Percentiles rank a stretch among this genome's conserved stretches.
These are phyloP conservation scores for Allacma fusca DNA, from an alignment of 2,888 invertebrate genomes.

Conservation along the genomic window DNA sequence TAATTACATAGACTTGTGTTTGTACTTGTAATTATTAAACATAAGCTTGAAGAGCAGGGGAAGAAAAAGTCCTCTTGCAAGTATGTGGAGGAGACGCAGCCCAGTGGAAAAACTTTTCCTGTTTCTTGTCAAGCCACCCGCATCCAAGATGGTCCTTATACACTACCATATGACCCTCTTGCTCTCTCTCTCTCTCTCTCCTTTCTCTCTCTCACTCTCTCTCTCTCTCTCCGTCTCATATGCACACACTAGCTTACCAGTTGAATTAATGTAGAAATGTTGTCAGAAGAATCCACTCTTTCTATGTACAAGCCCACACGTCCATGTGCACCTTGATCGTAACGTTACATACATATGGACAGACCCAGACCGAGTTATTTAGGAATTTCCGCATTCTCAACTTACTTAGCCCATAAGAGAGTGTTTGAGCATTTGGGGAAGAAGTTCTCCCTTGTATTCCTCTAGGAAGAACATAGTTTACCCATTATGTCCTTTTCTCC, in stretches of 20 bases:
- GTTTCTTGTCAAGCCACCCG: background rate
- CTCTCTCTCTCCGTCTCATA: background rate
- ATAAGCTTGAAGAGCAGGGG: no score
- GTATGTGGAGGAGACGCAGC: background rate
- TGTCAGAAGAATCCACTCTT: background rate
- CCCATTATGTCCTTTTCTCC: background rate
- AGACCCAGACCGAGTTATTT: no score
- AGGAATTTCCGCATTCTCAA: slow-evolving; percentile 16
- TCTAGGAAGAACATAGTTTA: slow-evolving; percentile 2
- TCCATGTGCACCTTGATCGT: no score
- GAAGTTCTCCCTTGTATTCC: background rate
- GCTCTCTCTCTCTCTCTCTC: background rate
- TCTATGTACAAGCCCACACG: no score
- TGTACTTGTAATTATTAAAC: no score
- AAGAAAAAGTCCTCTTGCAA: background rate
- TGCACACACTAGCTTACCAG: slow-evolving; percentile 4
- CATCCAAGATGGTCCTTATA: background rate
- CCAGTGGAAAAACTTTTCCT: background rate
- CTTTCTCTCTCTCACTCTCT: background rate
- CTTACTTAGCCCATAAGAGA: background rate
- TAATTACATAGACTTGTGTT: no score
- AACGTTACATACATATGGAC: no score
- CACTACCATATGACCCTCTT: background rate
- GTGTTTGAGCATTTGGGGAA: background rate
- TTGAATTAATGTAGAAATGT: slow-evolving; percentile 8